Percentiles rank a stretch among this genome's conserved stretches.
These are phyloP conservation scores for Lochmaea capreae DNA, from an alignment of 2,888 invertebrate species.

Conservation along the genomic window DNA sequence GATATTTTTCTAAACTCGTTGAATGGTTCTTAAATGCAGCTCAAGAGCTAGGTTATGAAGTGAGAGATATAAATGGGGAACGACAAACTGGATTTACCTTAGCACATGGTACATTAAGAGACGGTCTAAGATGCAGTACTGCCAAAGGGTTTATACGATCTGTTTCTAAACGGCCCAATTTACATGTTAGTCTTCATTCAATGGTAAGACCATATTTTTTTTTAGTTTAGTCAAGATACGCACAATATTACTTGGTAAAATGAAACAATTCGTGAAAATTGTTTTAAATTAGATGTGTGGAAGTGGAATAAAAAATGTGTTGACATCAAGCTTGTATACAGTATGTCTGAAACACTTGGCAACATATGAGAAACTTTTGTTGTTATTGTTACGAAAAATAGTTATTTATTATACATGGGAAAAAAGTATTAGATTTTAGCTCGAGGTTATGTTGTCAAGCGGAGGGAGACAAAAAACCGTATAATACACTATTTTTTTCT, in stretches of 20 bases:
- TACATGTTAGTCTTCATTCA: conserved; percentile 70
- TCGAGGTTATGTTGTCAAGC: too few species aligned
- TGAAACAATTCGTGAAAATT: too few species aligned
- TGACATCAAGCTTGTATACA: too few species aligned
- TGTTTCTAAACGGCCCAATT: conserved; percentile 71
- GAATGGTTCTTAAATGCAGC: conserved; percentile 78
- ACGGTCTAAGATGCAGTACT: conserved; percentile 85
- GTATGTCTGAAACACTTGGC: too few species aligned
- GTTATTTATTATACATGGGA: too few species aligned
- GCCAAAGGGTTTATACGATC: conserved; percentile 83
- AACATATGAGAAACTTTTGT: too few species aligned
- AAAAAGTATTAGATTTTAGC: too few species aligned
- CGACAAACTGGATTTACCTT: conserved; percentile 83
- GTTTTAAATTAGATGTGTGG: too few species aligned
- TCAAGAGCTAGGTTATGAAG: conserved; percentile 76
- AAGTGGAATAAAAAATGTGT: too few species aligned
- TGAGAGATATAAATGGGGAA: conserved; percentile 80
- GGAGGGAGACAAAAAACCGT: too few species aligned
- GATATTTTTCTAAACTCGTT: conserved; percentile 77
- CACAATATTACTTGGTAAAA: neutral
- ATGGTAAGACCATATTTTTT: conserved; percentile 37
- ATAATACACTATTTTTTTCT: too few species aligned
- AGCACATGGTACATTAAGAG: conserved; percentile 80
- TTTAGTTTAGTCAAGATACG: neutral
- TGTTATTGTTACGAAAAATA: too few species aligned